Conservation (phyloP, 2,797 vertebrate genomes). For the Ibycter americanus region DNA sequence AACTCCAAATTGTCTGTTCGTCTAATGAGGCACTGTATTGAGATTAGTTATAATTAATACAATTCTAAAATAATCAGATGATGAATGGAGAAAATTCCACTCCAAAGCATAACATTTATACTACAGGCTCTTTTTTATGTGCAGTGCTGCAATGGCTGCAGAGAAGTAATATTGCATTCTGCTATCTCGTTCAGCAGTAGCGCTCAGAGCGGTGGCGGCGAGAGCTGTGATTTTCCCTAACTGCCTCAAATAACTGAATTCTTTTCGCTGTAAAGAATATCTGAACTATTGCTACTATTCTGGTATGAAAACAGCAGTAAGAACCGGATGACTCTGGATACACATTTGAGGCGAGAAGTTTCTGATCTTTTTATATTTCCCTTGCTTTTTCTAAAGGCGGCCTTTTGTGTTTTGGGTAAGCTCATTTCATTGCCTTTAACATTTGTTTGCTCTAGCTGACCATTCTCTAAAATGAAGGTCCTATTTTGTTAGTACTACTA, state of each 20-base stretch:
- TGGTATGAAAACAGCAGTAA: background rate
- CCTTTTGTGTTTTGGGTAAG: background rate
- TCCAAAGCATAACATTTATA: background rate
- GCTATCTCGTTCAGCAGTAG: background rate
- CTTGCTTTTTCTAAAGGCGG: background rate
- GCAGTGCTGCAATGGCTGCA: background rate
- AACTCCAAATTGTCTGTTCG: background rate
- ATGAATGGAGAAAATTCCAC: background rate
- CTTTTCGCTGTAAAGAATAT: background rate
- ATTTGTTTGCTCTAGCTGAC: background rate
- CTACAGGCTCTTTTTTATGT: background rate
- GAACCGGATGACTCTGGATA: background rate
- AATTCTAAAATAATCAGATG: background rate
- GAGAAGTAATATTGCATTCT: background rate
- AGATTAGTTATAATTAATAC: background rate
- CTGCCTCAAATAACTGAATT: background rate
- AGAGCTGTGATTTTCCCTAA: background rate
- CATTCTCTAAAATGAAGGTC: constrained; percentile 9
- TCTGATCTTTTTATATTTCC: background rate
- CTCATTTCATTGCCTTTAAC: constrained; percentile 1
- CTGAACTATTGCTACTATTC: background rate
- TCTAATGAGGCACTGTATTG: background rate
- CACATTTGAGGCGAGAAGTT: background rate
- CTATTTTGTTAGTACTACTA: background rate
- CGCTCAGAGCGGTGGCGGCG: background rate